Percentiles rank a stretch among this genome's conserved stretches.
These are phyloP conservation scores for Lepus timidus DNA, from an alignment of 2,113 vertebrate genomes.

Conservation along the genomic window DNA sequence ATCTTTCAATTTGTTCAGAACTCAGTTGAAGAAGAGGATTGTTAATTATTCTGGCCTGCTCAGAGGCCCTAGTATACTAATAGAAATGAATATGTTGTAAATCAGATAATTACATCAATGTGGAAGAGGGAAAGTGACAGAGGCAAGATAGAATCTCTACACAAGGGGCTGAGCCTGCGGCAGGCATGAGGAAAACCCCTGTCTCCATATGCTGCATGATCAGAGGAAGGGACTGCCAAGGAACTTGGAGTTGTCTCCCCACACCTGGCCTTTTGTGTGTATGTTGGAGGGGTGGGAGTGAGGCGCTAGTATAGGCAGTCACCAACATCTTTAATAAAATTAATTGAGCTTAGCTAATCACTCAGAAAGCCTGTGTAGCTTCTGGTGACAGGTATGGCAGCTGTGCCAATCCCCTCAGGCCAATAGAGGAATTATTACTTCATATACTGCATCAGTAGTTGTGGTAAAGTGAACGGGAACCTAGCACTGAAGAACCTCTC, in stretches of 20 bases:
- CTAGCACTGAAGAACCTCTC: neutral
- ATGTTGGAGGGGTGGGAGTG: too few species aligned
- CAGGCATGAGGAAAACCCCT: neutral
- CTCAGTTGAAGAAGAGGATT: neutral
- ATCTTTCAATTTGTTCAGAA: constrained; percentile 30
- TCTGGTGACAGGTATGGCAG: neutral
- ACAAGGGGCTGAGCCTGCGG: neutral
- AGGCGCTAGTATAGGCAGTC: neutral
- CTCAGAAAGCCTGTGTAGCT: neutral
- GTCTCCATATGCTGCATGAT: neutral
- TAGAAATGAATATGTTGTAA: constrained; percentile 69
- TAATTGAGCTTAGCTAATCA: neutral
- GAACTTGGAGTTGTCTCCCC: neutral
- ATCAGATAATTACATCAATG: neutral
- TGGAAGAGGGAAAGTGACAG: neutral
- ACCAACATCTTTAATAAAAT: neutral
- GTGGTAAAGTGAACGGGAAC: neutral
- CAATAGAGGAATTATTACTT: neutral
- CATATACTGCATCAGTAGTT: neutral
- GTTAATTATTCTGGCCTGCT: constrained; percentile 5
- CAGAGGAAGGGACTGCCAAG: neutral
- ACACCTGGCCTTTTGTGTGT: neutral
- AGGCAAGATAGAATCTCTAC: neutral
- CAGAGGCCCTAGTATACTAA: neutral
- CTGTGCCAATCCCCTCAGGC: neutral